phyloP scores from a whole-genome alignment of 2,797 vertebrate species.

The Anniella stebbinsi region DNA sequence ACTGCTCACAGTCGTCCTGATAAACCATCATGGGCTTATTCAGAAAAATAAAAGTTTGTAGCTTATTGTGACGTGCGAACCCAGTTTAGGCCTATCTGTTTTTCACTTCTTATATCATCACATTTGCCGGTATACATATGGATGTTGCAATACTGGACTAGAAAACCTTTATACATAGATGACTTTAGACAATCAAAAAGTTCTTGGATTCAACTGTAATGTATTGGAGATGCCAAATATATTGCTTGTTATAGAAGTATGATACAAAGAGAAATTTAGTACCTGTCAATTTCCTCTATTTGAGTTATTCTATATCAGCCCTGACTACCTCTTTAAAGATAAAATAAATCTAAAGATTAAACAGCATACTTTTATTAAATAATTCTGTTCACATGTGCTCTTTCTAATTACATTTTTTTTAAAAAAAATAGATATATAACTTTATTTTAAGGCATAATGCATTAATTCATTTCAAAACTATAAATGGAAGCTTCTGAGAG shows the following conservation, averaged over 20 bases:
- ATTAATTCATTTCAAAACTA: conserved; percentile 9
- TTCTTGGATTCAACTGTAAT: not conserved
- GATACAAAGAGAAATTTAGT: not conserved
- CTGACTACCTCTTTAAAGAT: not conserved
- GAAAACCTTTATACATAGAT: not conserved
- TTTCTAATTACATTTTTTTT: conserved; percentile 3
- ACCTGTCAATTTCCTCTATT: not conserved
- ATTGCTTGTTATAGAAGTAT: not conserved
- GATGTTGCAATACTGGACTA: not conserved
- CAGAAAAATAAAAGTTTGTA: too few species aligned
- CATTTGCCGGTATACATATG: not conserved
- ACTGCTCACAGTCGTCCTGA: too few species aligned
- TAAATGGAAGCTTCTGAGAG: not conserved
- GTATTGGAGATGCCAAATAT: not conserved
- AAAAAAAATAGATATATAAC: not conserved
- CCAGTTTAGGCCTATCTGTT: too few species aligned
- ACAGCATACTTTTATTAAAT: not conserved
- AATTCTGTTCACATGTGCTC: conserved; percentile 1
- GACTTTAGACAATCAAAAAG: not conserved
- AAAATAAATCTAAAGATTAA: not conserved
- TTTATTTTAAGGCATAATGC: conserved; percentile 13
- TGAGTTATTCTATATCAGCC: not conserved
- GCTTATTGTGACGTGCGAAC: too few species aligned
- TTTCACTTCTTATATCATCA: not conserved
- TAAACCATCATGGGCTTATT: too few species aligned